Evolutionary conservation across 1,140 invertebrate species (phyloP), one percentile per base, ranked within the genome.

Genomic region (Oncopeltus fasciatus): DNA sequence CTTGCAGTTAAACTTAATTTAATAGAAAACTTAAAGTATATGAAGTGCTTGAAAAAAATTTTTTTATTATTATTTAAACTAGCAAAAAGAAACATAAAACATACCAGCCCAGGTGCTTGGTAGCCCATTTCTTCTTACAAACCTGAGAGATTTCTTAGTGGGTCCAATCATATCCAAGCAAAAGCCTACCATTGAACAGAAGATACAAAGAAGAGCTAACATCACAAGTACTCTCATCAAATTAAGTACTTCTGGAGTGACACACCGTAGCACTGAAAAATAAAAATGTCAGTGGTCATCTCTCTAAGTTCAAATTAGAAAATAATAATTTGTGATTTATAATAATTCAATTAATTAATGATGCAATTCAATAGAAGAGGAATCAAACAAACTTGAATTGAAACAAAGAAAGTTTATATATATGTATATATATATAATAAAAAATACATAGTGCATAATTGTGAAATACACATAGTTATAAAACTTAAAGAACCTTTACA

Each of bases 221-320:
- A 79, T 66, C 66, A 78, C 77, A 14, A 80, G 69, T 44, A 78
- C 69, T 66, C 75, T 71, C 76, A 80, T 78, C 0, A 78, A 71
- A 33, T 73, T 75, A 38, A 77, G 75, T 16, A 76, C 73, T 67
- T 77, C 73, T 59, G 73, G 71, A 29, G 77, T 77, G 18, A 75
- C 73, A 64, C 78, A 80, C 29, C 72, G 72, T 20, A 75, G 72
- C 62, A 72, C 78, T 78, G 71, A 58, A 76, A 76, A 64, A 67
- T 29, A 60, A 53, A 58, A 49, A 53, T 53, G 11, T 3, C 44
- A 46, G 21, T 59, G 58, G n/a, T n/a, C n/a, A n/a, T n/a, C n/a
- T 29, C 21, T 43, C 38, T 11, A 11, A n/a, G 11, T 21, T 65
- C 20, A 18, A 65, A 64, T 57, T 57, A 60, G 9, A 44, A 18